A percentile compares a stretch with the other conserved stretches of the same genome.
Conservation (phyloP, 2,113 vertebrate species). For the Pteropus alecto region DNA sequence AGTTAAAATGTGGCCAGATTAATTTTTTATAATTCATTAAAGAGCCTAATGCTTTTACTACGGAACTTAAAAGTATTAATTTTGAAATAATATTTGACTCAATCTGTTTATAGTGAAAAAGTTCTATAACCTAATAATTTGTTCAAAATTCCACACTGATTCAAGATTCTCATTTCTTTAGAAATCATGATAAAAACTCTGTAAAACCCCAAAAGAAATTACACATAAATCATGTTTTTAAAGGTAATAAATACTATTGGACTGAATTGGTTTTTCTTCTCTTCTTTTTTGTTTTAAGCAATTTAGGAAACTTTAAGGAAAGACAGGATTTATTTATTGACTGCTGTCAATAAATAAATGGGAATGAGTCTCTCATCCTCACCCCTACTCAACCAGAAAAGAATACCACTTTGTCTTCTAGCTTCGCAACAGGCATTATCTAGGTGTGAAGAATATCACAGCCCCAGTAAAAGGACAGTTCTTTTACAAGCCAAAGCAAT, state of each 20-base stretch:
- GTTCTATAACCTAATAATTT: not conserved
- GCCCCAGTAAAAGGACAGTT: not conserved
- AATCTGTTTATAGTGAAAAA: slow-evolving; percentile 3
- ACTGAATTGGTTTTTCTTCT: not conserved
- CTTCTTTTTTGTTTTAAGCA: not conserved
- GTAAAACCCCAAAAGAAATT: not conserved
- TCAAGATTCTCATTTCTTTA: not conserved
- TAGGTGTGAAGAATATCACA: not conserved
- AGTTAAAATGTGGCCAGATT: not conserved
- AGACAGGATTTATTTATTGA: not conserved
- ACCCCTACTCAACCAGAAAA: not conserved
- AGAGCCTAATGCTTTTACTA: not conserved
- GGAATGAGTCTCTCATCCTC: not conserved
- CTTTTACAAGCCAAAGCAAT: not conserved
- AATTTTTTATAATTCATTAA: not conserved
- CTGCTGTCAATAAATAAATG: no score
- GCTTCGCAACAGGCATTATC: not conserved
- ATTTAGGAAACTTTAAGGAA: not conserved
- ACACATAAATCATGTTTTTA: not conserved
- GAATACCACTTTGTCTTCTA: not conserved
- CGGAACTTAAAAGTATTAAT: not conserved
- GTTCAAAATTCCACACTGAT: not conserved
- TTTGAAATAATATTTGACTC: not conserved
- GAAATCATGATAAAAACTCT: not conserved
- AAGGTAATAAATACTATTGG: not conserved